Conservation (phyloP, 2,888 invertebrate species). For the Perdita meconis region DNA sequence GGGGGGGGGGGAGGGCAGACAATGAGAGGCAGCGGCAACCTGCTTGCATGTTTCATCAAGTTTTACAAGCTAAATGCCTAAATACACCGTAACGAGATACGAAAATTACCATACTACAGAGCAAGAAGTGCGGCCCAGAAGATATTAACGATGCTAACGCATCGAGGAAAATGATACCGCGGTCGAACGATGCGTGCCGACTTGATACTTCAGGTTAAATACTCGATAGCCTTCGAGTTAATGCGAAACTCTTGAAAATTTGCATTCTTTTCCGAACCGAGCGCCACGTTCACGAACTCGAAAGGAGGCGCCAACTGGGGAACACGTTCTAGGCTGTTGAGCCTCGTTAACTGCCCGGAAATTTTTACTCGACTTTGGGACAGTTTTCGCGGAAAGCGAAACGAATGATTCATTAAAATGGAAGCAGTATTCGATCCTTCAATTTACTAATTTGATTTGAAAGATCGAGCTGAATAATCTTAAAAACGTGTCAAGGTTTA, state of each 20-base stretch:
- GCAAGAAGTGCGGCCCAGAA: background rate
- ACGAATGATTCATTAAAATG: too few relatives aligned
- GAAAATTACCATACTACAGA: slow-evolving; percentile 23
- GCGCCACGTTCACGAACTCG: background rate
- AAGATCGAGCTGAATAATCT: too few relatives aligned
- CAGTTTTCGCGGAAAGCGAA: slow-evolving; percentile 10
- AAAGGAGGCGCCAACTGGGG: background rate
- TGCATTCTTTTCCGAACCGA: slow-evolving; percentile 4
- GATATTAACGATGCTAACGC: background rate
- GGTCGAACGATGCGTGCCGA: slow-evolving; percentile 8
- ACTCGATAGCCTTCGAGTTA: background rate
- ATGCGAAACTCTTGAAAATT: background rate
- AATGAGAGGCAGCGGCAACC: background rate
- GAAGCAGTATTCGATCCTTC: too few relatives aligned
- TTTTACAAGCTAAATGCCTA: slow-evolving; percentile 12
- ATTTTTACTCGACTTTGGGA: background rate
- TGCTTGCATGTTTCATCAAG: background rate
- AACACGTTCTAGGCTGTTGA: slow-evolving; percentile 20
- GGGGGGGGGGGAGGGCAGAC: slow-evolving; percentile 4
- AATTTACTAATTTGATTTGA: too few relatives aligned
- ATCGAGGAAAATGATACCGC: background rate
- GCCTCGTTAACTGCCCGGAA: slow-evolving; percentile 33
- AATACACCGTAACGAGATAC: slow-evolving; percentile 13
- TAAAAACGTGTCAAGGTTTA: too few relatives aligned
- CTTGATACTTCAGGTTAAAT: slow-evolving; percentile 7